These are phyloP conservation scores for Microcebus jonahi DNA, from an alignment of 2,113 vertebrate genomes.

Conservation along the genomic window DNA sequence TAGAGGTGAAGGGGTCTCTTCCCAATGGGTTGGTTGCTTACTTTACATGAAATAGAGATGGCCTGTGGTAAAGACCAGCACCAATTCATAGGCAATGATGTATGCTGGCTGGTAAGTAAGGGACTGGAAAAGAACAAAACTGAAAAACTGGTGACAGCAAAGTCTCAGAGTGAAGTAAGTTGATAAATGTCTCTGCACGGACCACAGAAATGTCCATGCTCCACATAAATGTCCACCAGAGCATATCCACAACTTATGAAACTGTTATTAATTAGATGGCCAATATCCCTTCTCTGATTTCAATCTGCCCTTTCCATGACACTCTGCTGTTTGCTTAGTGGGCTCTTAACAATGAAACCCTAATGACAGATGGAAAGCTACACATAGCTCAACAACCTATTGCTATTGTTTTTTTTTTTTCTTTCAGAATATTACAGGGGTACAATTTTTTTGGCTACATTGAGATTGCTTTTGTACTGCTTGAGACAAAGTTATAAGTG, in stretches of 20 bases:
- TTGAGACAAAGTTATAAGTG: too few species aligned
- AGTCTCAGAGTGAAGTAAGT: neutral
- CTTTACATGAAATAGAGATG: neutral
- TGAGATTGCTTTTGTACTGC: too few species aligned
- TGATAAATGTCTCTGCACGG: neutral
- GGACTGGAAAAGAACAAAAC: neutral
- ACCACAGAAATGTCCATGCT: neutral
- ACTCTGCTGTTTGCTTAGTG: neutral
- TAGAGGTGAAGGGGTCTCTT: neutral
- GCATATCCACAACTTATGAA: neutral
- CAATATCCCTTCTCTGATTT: neutral
- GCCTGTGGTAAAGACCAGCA: neutral
- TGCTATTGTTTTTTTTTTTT: too few species aligned
- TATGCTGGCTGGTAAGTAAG: neutral
- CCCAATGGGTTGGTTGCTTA: neutral
- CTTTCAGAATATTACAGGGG: too few species aligned
- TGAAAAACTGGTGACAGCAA: neutral
- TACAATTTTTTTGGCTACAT: too few species aligned
- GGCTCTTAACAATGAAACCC: neutral
- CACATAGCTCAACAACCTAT: neutral
- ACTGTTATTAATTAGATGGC: neutral
- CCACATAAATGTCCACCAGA: neutral
- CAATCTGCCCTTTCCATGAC: neutral
- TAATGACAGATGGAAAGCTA: neutral
- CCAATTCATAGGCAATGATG: neutral